Evolutionary conservation across 2,113 vertebrate genomes (phyloP).

Genomic region (Thomomys bottae): DNA sequence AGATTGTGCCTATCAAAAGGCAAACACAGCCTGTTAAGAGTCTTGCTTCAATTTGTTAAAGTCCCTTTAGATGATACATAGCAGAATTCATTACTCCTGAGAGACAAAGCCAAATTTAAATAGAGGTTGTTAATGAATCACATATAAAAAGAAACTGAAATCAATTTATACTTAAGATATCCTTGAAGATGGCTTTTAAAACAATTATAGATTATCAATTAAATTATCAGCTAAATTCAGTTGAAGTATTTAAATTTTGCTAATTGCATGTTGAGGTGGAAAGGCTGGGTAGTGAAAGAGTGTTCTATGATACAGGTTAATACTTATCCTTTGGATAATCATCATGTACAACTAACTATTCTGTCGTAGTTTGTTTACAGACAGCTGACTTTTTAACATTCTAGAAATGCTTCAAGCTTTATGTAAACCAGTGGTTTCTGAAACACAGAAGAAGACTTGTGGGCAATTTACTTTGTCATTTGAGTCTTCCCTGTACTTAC

Average conservation of each 20-base stretch:
- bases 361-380: background rate
- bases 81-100: slow-evolving; percentile 41
- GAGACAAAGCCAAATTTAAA: slow-evolving; percentile 47
- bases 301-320: background rate
- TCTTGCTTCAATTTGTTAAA: slow-evolving; percentile 15
- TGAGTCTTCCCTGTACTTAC: background rate
- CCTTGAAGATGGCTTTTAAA: background rate
- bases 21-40: slow-evolving; percentile 60
- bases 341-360: background rate
- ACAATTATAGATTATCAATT: too few species aligned
- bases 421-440: slow-evolving; percentile 39
- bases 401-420: slow-evolving; percentile 40
- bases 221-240: background rate
- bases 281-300: background rate
- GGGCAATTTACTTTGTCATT: background rate
- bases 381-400: slow-evolving; percentile 27
- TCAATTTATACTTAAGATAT: slow-evolving; percentile 32
- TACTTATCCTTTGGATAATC: slow-evolving; percentile 12
- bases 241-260: background rate
- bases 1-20: slow-evolving; percentile 90
- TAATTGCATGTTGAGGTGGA: background rate
- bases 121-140: slow-evolving; percentile 33
- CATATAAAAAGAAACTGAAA: slow-evolving; percentile 47
- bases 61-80: background rate
- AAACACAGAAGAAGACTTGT: slow-evolving; percentile 28